These are phyloP conservation scores for Sarcophaga rosellei DNA, from an alignment of 2,888 invertebrate species.

Conservation along the genomic window DNA sequence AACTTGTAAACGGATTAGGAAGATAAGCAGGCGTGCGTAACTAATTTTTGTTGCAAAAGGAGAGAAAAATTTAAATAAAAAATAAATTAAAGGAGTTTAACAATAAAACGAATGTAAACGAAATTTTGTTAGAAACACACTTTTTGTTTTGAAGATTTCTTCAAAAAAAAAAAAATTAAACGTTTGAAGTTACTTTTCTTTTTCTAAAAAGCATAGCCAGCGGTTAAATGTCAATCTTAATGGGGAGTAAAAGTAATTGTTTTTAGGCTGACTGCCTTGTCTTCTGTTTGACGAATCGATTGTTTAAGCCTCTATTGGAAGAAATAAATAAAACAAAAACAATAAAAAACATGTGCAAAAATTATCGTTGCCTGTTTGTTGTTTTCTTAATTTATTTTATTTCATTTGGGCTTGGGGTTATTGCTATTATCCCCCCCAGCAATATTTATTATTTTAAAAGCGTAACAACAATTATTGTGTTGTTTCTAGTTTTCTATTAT, in stretches of 20 bases:
- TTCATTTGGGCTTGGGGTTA: neutral
- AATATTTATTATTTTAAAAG: slow-evolving; percentile 4
- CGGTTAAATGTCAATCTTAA: too few species aligned
- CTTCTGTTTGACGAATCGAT: neutral
- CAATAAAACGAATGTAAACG: too few species aligned
- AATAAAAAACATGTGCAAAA: neutral
- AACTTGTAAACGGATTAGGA: slow-evolving; percentile 14
- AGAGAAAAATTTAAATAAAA: slow-evolving; percentile 6
- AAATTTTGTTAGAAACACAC: too few species aligned
- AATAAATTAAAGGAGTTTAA: slow-evolving; percentile 18
- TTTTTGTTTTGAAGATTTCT: neutral
- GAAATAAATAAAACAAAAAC: neutral
- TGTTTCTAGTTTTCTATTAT: slow-evolving; percentile 2
- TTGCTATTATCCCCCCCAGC: slow-evolving; percentile 3
- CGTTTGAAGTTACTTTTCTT: neutral
- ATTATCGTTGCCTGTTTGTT: neutral
- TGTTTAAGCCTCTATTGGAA: too few species aligned
- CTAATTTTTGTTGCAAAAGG: slow-evolving; percentile 40
- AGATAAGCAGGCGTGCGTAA: slow-evolving; percentile 60
- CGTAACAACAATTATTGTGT: slow-evolving; percentile 3
- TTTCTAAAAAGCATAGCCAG: neutral
- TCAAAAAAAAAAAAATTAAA: neutral
- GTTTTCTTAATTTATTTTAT: neutral
- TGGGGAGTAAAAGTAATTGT: neutral
- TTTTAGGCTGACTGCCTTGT: slow-evolving; percentile 13